Base-by-base conservation (phyloP, 2,888 invertebrate species). In the Uropetala carovei region DNA sequence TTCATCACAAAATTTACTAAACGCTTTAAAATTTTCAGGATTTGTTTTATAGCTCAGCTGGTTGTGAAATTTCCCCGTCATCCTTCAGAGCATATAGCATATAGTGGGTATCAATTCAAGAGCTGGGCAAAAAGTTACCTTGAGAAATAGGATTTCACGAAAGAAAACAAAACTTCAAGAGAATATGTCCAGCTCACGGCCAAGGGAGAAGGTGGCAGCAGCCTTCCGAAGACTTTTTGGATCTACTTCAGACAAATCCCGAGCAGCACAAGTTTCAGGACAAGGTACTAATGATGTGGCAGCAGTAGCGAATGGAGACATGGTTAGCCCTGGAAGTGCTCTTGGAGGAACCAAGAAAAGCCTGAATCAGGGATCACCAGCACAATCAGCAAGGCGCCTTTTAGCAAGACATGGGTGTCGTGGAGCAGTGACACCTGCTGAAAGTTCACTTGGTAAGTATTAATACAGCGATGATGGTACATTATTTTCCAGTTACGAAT, bases 131-230 rank as follows among this genome's bases (percentile, higher is more conserved):
- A 18, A 11, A 83, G n/a, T 3, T 56, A 68, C n/a, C 9, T 10
- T 43, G 4, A 10, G n/a, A n/a, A 18, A 16, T 64, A 0, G 22
- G 7, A 11, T 7, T 68, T 11, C 27, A 64, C 9, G n/a, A 3
- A 57, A 59, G 22, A 8, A 3, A 18, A 0, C 64, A 30, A 68
- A 30, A 68, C 60, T 89, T 30, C 30, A 64, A 30, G 30, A 14
- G n/a, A 89, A 43, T 43, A 89, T 89, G 89, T 89, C 89, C 64
- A 89, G 89, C 43, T 97, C 97, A 93, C 96, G 97, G 93, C 97
- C 98, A 60, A 97, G 97, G 95, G 98, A 98, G 94, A 98, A 97
- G 96, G 97, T 98, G 93, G 97, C 97, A 58, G 97, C 97, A 57
- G 98, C 97, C 92, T 97, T 98, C 95, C 96, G 97, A 94, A 97